Percentiles rank a stretch among this genome's conserved stretches.
These are phyloP conservation scores for Mus minutoides DNA, from an alignment of 2,797 vertebrate genomes.

Conservation along the genomic window DNA sequence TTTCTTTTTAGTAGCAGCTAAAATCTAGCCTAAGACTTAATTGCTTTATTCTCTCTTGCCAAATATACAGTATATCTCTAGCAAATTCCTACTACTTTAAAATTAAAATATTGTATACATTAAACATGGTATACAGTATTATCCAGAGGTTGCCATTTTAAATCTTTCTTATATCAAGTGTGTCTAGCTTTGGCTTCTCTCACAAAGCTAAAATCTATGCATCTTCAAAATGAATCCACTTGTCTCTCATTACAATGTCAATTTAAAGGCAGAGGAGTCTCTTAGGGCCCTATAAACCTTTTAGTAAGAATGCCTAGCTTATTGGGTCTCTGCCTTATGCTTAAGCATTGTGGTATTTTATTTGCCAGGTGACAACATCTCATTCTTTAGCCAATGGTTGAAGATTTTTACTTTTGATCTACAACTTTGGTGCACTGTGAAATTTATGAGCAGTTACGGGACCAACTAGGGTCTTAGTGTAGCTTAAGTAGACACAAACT, in stretches of 20 bases:
- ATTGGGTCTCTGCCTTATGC: not conserved
- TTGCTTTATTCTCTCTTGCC: conserved; percentile 35
- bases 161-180: not conserved
- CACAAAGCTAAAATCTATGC: not conserved
- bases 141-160: not conserved
- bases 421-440: not conserved
- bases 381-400: not conserved
- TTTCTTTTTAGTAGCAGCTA: not conserved
- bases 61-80: not conserved
- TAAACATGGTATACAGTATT: not conserved
- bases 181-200: not conserved
- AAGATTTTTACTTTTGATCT: not conserved
- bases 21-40: conserved; percentile 20
- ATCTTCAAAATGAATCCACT: not conserved
- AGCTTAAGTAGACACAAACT: not conserved
- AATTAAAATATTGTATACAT: conserved; percentile 2
- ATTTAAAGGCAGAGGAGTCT: not conserved
- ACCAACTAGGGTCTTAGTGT: not conserved
- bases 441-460: not conserved
- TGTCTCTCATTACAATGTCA: not conserved
- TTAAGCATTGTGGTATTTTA: not conserved
- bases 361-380: not conserved
- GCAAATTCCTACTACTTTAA: not conserved
- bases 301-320: not conserved
- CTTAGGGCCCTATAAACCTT: not conserved